These are phyloP conservation scores for Coregonus suidteri DNA, from an alignment of 2,797 vertebrate genomes.

Conservation along the genomic window DNA sequence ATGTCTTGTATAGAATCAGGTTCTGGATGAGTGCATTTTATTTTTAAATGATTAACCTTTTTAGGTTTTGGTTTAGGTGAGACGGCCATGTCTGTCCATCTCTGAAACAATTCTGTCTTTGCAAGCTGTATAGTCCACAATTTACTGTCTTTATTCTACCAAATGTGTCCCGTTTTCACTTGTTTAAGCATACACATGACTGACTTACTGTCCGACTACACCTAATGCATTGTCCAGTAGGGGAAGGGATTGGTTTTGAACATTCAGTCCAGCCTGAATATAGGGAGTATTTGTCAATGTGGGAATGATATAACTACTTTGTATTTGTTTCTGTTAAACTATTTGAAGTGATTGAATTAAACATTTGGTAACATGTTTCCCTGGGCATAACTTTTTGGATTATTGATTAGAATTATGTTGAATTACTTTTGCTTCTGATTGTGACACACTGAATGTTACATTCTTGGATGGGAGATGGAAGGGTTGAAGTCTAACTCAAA, in stretches of 20 bases:
- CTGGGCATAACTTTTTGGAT: slow-evolving; percentile 7
- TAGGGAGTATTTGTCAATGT: slow-evolving; percentile 22
- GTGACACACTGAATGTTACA: slow-evolving; percentile 13
- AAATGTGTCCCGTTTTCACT: slow-evolving; percentile 5
- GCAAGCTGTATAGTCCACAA: slow-evolving; percentile 14
- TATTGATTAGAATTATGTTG: slow-evolving; percentile 5
- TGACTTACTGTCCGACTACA: not conserved
- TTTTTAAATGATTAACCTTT: slow-evolving; percentile 58
- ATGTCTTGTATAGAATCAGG: slow-evolving; percentile 41
- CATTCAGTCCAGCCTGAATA: slow-evolving; percentile 27
- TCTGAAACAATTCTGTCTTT: slow-evolving; percentile 36
- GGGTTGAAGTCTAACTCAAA: slow-evolving; percentile 48
- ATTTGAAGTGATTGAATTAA: slow-evolving; percentile 86
- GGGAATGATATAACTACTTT: slow-evolving; percentile 11
- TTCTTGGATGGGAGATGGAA: not conserved
- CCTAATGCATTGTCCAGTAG: not conserved
- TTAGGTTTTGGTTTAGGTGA: slow-evolving; percentile 12
- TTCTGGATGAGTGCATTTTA: slow-evolving; percentile 43
- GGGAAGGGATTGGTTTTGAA: slow-evolving; percentile 6
- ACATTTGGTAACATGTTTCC: slow-evolving; percentile 40
- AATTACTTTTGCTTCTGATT: slow-evolving; percentile 25
- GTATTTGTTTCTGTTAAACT: slow-evolving; percentile 76
- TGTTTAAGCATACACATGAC: not conserved
- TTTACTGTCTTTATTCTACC: not conserved
- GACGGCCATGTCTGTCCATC: slow-evolving; percentile 25